Evolutionary conservation across 2,113 vertebrate genomes (phyloP).

Genomic region (Chionodraco myersi): DNA sequence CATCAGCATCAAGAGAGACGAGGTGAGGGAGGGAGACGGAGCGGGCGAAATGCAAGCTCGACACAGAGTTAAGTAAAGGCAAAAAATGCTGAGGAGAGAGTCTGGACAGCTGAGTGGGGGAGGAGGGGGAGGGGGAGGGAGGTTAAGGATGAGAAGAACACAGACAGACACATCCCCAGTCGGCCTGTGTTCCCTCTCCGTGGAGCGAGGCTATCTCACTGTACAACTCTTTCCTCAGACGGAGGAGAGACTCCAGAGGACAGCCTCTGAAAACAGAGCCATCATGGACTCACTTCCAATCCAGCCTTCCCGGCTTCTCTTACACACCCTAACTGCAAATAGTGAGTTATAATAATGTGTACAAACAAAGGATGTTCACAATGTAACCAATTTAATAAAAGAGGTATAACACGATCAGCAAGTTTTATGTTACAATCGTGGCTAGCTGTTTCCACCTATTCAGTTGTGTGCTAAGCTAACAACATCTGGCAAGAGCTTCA

Average conservation of each 20-base stretch:
- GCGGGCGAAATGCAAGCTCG: constrained; percentile 2
- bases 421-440: not conserved
- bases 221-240: constrained; percentile 50
- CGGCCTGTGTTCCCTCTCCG: constrained; percentile 37
- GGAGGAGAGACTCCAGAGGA: constrained; percentile 46
- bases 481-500: not conserved
- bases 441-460: not conserved
- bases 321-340: not conserved
- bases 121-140: constrained; percentile 3
- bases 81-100: constrained; percentile 44
- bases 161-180: constrained; percentile 57
- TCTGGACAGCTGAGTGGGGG: constrained; percentile 41
- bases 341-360: too few species aligned
- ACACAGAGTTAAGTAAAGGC: constrained; percentile 38
- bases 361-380: too few species aligned
- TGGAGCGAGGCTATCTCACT: constrained; percentile 42
- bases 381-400: too few species aligned
- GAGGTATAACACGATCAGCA: not conserved
- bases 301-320: constrained; percentile 21
- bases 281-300: constrained; percentile 42
- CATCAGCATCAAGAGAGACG: constrained; percentile 58
- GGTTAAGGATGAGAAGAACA: constrained; percentile 39
- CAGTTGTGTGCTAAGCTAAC: not conserved
- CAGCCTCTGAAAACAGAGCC: constrained; percentile 53
- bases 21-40: constrained; percentile 20